Percentiles rank a stretch among this genome's conserved stretches.
Conservation (phyloP, 2,888 invertebrate species). For the Agrochola litura region DNA sequence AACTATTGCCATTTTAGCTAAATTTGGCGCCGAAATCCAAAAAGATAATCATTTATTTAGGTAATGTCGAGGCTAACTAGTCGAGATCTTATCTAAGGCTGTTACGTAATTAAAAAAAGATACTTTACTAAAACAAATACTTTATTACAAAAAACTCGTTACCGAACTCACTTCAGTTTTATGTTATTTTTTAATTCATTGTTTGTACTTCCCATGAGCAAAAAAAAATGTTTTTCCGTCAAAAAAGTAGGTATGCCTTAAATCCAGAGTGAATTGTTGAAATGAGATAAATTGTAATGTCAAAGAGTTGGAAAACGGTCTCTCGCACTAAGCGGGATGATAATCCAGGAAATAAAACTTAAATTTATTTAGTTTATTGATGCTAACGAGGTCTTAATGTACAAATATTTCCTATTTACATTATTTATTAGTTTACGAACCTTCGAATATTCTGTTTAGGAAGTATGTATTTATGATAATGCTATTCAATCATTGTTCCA, state of each 20-base stretch:
- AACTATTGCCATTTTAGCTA: conserved; percentile 13
- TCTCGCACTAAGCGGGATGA: conserved; percentile 1
- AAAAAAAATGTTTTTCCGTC: not conserved
- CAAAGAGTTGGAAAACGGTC: not conserved
- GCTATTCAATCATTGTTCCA: conserved; percentile 3
- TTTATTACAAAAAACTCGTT: not conserved
- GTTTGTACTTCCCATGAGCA: not conserved
- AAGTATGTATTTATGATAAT: conserved; percentile 30
- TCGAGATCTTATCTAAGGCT: conserved; percentile 5
- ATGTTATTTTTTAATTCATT: not conserved
- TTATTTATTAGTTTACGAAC: conserved; percentile 40
- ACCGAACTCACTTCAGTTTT: not conserved
- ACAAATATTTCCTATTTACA: conserved; percentile 47
- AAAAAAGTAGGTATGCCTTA: not conserved
- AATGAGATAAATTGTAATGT: not conserved
- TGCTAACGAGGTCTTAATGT: conserved; percentile 40
- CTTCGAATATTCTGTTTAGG: conserved; percentile 40
- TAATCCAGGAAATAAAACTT: conserved; percentile 30
- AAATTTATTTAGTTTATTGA: conserved; percentile 23
- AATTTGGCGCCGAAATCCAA: conserved; percentile 11
- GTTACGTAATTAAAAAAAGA: conserved; percentile 15
- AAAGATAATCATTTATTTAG: conserved; percentile 24
- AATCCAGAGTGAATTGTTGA: not conserved
- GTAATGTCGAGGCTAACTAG: conserved; percentile 38
- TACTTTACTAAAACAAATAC: not conserved